A percentile compares a stretch with the other conserved stretches of the same genome.
Evolutionary conservation across 2,888 invertebrate species (phyloP).

Genomic region (Lithophane leautieri): DNA sequence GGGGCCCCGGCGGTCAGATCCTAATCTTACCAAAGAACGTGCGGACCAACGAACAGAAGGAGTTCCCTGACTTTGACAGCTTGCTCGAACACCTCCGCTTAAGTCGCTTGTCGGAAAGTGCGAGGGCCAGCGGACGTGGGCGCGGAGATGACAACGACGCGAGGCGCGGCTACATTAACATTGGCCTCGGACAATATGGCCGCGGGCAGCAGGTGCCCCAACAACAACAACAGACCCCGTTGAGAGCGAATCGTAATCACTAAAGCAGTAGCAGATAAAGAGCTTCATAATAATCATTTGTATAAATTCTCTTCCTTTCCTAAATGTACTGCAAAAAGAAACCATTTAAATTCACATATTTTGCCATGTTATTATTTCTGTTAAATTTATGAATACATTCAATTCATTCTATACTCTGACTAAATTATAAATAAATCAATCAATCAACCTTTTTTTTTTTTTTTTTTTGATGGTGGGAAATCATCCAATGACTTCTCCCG

Average conservation of each 20-base stretch:
- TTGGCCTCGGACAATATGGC: conserved; percentile 28
- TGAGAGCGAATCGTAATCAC: conserved; percentile 28
- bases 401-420: too few species aligned
- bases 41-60: conserved; percentile 73
- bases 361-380: neutral
- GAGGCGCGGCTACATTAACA: conserved; percentile 22
- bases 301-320: neutral
- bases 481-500: too few species aligned
- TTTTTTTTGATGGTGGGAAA: too few species aligned
- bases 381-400: neutral
- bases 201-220: conserved; percentile 29
- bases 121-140: conserved; percentile 33
- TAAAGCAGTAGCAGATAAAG: neutral
- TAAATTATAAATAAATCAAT: neutral
- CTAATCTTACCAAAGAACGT: conserved; percentile 81
- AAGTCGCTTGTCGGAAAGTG: conserved; percentile 72
- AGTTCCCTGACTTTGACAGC: conserved; percentile 79
- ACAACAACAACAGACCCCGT: conserved; percentile 36
- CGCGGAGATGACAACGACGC: conserved; percentile 38
- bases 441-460: too few species aligned
- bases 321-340: neutral
- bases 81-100: conserved; percentile 81
- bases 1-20: conserved; percentile 83
- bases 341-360: neutral
- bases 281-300: neutral